Base-by-base conservation (phyloP, 2,797 vertebrate genomes). In the Urocyon cinereoargenteus region DNA sequence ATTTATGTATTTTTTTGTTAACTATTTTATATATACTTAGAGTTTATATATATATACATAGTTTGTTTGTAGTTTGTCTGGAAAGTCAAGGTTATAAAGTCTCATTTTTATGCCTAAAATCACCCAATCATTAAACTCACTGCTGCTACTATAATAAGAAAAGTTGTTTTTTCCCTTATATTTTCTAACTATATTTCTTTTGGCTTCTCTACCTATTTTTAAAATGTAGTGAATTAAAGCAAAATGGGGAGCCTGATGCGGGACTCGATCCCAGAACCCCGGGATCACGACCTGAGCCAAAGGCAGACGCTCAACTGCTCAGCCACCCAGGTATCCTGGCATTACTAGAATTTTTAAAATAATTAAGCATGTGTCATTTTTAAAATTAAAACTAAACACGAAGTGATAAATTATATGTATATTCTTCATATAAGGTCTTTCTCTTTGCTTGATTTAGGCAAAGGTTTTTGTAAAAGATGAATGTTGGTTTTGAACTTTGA, bases 401-500 rank as follows among this genome's bases (percentile, higher is more conserved):
- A 89, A 62, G 4, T 66, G 40, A 94, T 88, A 86, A 94, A 66
- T n/a, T 73, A 55, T 31, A 81, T 26, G 21, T 55, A 57, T 14
- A 57, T 31, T 40, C 40, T 78, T 62, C 19, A 21, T 57, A 36
- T 31, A 26, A 86, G 10, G 49, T 73, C 51, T 53, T 88, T 92
- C 26, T 70, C 45, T 93, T 61, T 83, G 49, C 57, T 96, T 90
- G 53, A 79, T 79, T 86, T 84, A 64, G 28, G 34, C 2, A 85
- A 45, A 31, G 6, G 31, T 24, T 85, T 90, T 87, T 87, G 16
- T 68, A 85, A 86, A 94, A 59, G 49, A 49, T 75, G 21, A 95
- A 61, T 61, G 24, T 72, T 91, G 34, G 45, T 9, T 94, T 91
- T 91, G 68, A 96, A 89, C 36, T 86, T 24, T 79, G 62, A 92